Evolutionary conservation across 1,140 invertebrate genomes (phyloP).

Genomic region (Acromyrmex charruanus): DNA sequence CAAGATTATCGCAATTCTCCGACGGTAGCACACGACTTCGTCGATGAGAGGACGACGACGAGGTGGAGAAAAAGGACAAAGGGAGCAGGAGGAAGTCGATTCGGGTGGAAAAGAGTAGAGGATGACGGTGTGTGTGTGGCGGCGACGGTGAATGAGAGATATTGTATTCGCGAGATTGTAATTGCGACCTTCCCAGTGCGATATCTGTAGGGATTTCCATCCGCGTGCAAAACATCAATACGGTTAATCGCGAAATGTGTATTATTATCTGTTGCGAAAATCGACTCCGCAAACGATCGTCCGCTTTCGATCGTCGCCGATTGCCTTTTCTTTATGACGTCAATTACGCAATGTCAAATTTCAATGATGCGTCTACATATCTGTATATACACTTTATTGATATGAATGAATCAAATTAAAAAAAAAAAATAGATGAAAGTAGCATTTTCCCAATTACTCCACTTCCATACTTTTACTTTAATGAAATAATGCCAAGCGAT

Average conservation of each 20-base stretch:
- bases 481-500: too few species aligned
- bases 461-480: neutral
- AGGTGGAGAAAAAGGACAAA: neutral
- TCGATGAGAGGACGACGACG: neutral
- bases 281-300: neutral
- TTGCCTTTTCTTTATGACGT: slow-evolving; percentile 13
- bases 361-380: neutral
- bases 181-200: slow-evolving; percentile 49
- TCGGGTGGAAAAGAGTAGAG: neutral
- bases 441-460: neutral
- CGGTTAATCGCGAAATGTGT: slow-evolving; percentile 37
- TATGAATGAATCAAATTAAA: neutral
- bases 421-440: neutral
- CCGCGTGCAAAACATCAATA: slow-evolving; percentile 43
- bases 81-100: neutral
- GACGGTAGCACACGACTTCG: slow-evolving; percentile 65
- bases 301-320: neutral
- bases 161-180: slow-evolving; percentile 65
- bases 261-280: slow-evolving; percentile 35
- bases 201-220: slow-evolving; percentile 16
- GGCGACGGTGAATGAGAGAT: slow-evolving; percentile 23
- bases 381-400: too few species aligned
- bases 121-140: neutral
- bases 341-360: slow-evolving; percentile 16
- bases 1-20: slow-evolving; percentile 76